These are phyloP conservation scores for Rhinolophus ferrumequinum DNA, from an alignment of 2,113 vertebrate genomes.

Conservation along the genomic window DNA sequence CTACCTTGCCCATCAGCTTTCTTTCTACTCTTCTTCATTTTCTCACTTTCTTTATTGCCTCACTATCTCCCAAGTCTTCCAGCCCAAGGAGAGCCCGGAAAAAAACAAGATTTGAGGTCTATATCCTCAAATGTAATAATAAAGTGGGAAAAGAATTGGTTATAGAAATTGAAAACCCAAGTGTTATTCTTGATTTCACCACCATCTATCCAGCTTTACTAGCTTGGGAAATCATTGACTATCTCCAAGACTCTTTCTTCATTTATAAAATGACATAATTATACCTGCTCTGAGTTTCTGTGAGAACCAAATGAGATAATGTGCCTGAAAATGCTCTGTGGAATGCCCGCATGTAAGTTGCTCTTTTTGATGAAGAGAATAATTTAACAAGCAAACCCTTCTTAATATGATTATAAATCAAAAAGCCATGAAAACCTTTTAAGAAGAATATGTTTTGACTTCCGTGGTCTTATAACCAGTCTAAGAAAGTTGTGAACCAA, in stretches of 20 bases:
- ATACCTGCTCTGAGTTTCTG: neutral
- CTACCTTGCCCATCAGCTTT: neutral
- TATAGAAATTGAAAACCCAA: neutral
- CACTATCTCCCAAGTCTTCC: neutral
- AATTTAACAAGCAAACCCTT: neutral
- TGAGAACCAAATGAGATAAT: neutral
- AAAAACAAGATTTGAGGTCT: neutral
- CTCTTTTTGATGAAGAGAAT: neutral
- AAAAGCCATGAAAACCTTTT: neutral
- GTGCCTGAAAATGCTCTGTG: neutral
- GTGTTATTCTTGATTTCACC: neutral
- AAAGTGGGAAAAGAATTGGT: neutral
- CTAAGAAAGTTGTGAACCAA: neutral
- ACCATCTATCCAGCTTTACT: neutral
- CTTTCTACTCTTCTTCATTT: neutral
- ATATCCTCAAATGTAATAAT: neutral
- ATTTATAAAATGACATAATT: constrained; percentile 15
- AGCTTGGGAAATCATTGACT: neutral
- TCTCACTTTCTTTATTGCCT: neutral
- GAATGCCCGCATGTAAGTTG: neutral
- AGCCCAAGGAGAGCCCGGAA: neutral
- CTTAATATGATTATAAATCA: neutral
- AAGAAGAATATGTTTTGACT: neutral
- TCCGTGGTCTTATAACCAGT: neutral
- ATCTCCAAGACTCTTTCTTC: neutral